These are phyloP conservation scores for Phainopepla nitens DNA, from an alignment of 2,113 vertebrate genomes.

Conservation along the genomic window DNA sequence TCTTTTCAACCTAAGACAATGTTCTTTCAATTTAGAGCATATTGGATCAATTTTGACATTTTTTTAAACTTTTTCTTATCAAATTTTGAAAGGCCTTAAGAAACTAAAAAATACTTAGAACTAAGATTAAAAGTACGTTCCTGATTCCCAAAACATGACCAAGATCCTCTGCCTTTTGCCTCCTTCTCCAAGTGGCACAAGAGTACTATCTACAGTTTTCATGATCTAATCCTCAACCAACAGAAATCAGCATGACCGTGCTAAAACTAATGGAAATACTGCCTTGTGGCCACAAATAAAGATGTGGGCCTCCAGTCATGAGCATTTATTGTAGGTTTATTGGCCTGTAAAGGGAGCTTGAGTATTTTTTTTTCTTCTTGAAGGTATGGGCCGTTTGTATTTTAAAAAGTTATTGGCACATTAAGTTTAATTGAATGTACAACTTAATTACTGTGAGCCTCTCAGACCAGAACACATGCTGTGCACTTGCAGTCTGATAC, in stretches of 20 bases:
- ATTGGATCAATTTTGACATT: not conserved
- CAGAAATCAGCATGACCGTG: not conserved
- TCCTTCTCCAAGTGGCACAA: not conserved
- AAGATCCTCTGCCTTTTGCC: not conserved
- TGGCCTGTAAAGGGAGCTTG: not conserved
- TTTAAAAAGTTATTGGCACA: not conserved
- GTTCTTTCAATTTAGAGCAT: not conserved
- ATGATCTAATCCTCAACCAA: not conserved
- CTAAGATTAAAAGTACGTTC: not conserved
- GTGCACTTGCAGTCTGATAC: not conserved
- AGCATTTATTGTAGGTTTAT: conserved; percentile 1
- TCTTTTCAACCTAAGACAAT: too few species aligned
- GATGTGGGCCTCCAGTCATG: not conserved
- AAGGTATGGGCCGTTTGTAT: not conserved
- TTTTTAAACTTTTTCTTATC: not conserved
- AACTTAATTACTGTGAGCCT: not conserved
- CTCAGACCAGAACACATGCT: not conserved
- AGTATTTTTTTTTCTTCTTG: not conserved
- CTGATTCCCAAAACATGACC: not conserved
- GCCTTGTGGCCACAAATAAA: not conserved
- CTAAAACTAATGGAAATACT: not conserved
- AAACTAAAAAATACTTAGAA: not conserved
- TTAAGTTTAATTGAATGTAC: conserved; percentile 16
- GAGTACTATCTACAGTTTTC: not conserved
- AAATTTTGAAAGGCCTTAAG: not conserved